These are phyloP conservation scores for Zaprionus obscuricornis DNA, from an alignment of 2,888 invertebrate species.

Conservation along the genomic window DNA sequence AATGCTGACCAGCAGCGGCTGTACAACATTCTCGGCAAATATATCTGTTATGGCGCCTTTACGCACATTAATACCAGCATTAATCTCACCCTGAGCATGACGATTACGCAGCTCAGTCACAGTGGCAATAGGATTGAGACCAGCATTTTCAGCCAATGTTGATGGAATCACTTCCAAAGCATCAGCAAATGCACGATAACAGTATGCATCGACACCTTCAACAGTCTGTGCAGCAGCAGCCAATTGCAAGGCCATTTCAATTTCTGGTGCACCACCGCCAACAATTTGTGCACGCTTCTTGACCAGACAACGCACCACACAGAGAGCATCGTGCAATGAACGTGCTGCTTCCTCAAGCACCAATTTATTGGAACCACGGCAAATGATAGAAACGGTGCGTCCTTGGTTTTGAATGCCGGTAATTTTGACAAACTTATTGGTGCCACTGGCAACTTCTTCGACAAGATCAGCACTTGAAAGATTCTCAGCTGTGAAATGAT, in stretches of 20 bases:
- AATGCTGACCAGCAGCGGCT: conserved; percentile 97
- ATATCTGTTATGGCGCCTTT: conserved; percentile 98
- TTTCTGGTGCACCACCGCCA: conserved; percentile 99
- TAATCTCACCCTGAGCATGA: conserved; percentile 93
- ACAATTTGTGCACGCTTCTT: conserved; percentile 95
- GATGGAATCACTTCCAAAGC: conserved; percentile 97
- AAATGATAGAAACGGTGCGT: conserved; percentile 95
- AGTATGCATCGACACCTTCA: conserved; percentile 97
- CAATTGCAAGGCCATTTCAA: conserved; percentile 94
- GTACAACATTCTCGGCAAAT: conserved; percentile 97
- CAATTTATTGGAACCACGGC: conserved; percentile 93
- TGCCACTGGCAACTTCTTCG: conserved; percentile 95
- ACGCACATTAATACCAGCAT: conserved; percentile 97
- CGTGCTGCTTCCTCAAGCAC: conserved; percentile 95
- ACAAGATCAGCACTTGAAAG: conserved; percentile 96
- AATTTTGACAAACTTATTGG: conserved; percentile 95
- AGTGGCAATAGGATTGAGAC: conserved; percentile 96
- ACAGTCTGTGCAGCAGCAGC: conserved; percentile 92
- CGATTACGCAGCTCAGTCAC: conserved; percentile 98
- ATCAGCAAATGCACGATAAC: conserved; percentile 97
- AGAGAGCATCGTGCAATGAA: conserved; percentile 95
- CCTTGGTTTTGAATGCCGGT: conserved; percentile 95
- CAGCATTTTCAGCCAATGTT: conserved; percentile 94
- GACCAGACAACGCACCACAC: conserved; percentile 97
- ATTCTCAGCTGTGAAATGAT: conserved; percentile 97